Evolutionary conservation across 2,113 vertebrate genomes (phyloP).

Genomic region (Baryphthengus martii): DNA sequence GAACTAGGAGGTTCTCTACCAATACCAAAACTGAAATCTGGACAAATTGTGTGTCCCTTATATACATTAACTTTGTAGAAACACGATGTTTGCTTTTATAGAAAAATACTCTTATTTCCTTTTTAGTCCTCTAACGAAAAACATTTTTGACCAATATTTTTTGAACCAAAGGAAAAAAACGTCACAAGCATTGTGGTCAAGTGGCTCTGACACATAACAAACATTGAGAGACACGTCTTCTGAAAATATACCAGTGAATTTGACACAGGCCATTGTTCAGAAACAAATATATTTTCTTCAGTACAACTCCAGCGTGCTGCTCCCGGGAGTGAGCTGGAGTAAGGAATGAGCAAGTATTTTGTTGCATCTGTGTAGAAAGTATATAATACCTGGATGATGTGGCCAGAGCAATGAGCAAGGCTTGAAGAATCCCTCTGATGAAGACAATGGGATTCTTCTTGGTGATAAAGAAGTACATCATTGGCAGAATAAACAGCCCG

Average conservation of each 20-base stretch:
- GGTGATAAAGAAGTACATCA: slow-evolving; percentile 96
- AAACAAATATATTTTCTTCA: background rate
- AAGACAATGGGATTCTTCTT: slow-evolving; percentile 97
- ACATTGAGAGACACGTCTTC: background rate
- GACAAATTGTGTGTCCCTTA: background rate
- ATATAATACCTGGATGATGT: slow-evolving; percentile 91
- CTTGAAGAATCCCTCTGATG: slow-evolving; percentile 95
- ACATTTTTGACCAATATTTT: background rate
- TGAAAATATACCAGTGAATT: background rate
- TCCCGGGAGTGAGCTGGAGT: background rate
- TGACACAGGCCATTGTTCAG: background rate
- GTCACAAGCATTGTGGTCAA: background rate
- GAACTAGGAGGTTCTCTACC: background rate
- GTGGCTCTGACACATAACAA: background rate
- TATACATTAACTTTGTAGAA: background rate
- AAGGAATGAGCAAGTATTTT: background rate
- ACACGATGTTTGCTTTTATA: background rate
- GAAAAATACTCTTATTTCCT: background rate
- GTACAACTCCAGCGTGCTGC: background rate
- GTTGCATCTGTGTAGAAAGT: background rate
- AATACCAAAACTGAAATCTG: background rate
- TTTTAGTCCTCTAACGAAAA: background rate
- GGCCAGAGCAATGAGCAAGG: slow-evolving; percentile 93
- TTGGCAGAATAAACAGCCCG: slow-evolving; percentile 90
- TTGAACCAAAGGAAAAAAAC: background rate